Evolutionary conservation across 2,888 invertebrate genomes (phyloP).

Genomic region (Mythimna pallens): DNA sequence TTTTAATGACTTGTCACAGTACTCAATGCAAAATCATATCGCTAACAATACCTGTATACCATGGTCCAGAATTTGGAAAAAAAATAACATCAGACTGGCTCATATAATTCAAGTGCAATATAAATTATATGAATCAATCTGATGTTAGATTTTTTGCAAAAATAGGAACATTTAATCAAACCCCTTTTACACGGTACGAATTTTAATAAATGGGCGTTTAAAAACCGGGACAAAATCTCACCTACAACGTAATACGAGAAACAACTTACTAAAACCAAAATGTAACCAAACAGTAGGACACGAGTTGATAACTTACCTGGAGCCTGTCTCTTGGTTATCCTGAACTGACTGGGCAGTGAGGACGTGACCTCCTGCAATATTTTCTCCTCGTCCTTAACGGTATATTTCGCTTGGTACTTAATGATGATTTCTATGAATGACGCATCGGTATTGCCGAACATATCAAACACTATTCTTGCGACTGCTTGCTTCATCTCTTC

Average conservation of each 20-base stretch:
- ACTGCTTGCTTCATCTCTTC: constrained; percentile 74
- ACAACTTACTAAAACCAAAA: neutral
- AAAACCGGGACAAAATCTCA: neutral
- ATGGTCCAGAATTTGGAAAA: too few species aligned
- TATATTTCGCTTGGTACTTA: constrained; percentile 79
- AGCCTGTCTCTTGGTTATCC: constrained; percentile 73
- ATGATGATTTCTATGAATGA: constrained; percentile 83
- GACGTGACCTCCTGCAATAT: constrained; percentile 77
- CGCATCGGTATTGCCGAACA: constrained; percentile 80
- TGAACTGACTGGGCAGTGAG: constrained; percentile 75
- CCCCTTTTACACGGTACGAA: neutral
- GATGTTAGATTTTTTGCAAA: neutral
- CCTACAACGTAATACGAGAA: neutral
- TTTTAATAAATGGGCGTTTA: neutral
- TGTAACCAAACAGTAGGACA: neutral
- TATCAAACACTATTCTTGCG: constrained; percentile 71
- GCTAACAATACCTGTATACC: too few species aligned
- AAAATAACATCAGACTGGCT: too few species aligned
- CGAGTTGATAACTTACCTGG: constrained; percentile 76
- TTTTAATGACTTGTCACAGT: too few species aligned
- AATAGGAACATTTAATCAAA: neutral
- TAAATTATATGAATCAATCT: too few species aligned
- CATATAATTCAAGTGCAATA: too few species aligned
- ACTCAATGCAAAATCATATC: too few species aligned
- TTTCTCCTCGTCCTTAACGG: constrained; percentile 74